Evolutionary conservation across 2,113 vertebrate genomes (phyloP).

Genomic region (Myotis davidii): DNA sequence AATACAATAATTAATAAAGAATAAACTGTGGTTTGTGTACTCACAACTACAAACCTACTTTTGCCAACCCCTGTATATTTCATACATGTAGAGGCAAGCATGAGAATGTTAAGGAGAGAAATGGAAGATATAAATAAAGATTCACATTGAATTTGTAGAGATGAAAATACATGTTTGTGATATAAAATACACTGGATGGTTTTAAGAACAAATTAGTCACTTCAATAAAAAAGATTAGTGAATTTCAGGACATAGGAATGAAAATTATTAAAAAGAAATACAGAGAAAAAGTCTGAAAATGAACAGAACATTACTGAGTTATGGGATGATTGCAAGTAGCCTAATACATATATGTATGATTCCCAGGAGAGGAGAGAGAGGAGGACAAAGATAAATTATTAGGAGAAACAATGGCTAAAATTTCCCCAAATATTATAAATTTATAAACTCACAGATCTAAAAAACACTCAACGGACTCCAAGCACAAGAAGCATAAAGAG

Average conservation of each 20-base stretch:
- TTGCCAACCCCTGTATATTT: neutral
- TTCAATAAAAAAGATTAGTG: constrained; percentile 43
- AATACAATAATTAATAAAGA: neutral
- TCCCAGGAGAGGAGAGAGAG: neutral
- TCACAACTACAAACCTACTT: neutral
- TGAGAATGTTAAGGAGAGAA: neutral
- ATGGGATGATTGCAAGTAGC: neutral
- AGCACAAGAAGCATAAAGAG: constrained; percentile 4
- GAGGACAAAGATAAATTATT: constrained; percentile 27
- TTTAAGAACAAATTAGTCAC: constrained; percentile 1
- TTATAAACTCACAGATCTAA: neutral
- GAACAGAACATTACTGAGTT: constrained; percentile 8
- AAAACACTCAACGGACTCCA: neutral
- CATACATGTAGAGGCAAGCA: constrained; percentile 1
- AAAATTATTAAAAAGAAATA: constrained; percentile 33
- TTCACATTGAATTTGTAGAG: constrained; percentile 20
- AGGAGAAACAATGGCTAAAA: neutral
- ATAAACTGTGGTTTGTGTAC: neutral
- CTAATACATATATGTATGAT: neutral
- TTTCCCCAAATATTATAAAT: neutral
- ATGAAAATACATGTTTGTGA: constrained; percentile 25
- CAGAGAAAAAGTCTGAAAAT: constrained; percentile 22
- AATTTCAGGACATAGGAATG: neutral
- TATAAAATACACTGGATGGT: neutral
- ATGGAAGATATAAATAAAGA: neutral